Evolutionary conservation across 2,113 vertebrate species (phyloP).

Genomic region (Bettongia penicillata): DNA sequence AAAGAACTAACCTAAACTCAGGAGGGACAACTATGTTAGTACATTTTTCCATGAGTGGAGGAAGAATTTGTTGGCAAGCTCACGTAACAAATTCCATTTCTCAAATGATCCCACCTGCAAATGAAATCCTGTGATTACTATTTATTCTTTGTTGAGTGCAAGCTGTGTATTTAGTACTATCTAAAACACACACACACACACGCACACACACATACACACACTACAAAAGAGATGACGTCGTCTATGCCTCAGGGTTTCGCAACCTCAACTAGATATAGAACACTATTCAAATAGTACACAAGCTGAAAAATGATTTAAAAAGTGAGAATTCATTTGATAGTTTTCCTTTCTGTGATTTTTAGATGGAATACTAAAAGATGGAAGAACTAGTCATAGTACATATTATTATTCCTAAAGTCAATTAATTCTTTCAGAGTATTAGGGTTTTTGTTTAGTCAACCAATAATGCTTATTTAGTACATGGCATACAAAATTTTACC

Average conservation of each 20-base stretch:
- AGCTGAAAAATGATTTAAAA: conserved; percentile 13
- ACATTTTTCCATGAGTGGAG: conserved; percentile 28
- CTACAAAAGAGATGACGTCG: not conserved
- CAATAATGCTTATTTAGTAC: not conserved
- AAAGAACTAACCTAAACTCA: conserved; percentile 21
- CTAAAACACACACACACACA: not conserved
- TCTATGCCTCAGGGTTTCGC: not conserved
- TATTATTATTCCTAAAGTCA: not conserved
- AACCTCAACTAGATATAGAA: not conserved
- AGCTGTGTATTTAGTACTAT: conserved; percentile 34
- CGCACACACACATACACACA: not conserved
- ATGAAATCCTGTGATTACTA: conserved; percentile 56
- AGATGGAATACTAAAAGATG: conserved; percentile 1
- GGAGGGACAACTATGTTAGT: not conserved
- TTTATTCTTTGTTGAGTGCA: conserved; percentile 65
- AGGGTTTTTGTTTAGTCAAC: not conserved
- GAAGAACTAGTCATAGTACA: not conserved
- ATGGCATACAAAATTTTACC: not conserved
- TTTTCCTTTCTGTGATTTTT: conserved; percentile 14
- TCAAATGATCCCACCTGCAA: conserved; percentile 64
- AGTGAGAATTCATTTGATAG: not conserved
- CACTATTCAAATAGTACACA: not conserved
- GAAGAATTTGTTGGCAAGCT: conserved; percentile 56
- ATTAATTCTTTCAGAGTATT: not conserved
- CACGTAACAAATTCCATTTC: conserved; percentile 58